Conservation (phyloP, 2,113 vertebrate species). For the Channa argus region DNA sequence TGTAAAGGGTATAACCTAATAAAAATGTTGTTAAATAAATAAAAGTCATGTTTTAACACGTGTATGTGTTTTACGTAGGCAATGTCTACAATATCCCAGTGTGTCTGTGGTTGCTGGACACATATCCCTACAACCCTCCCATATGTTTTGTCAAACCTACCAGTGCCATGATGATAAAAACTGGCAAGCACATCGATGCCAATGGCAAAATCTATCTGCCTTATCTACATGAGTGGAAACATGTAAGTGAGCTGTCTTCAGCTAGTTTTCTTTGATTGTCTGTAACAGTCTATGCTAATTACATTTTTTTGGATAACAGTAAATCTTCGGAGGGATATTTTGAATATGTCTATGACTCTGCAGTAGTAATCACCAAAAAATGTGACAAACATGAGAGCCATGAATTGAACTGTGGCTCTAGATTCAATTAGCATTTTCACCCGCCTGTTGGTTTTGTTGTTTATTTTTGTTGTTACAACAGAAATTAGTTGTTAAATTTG, state of each 20-base stretch:
- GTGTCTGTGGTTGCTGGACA: slow-evolving; percentile 97
- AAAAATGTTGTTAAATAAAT: too few relatives aligned
- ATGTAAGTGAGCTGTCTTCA: slow-evolving; percentile 80
- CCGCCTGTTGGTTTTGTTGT: too few relatives aligned
- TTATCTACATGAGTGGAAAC: slow-evolving; percentile 98
- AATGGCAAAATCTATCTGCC: slow-evolving; percentile 99
- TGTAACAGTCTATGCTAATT: too few relatives aligned
- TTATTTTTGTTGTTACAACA: too few relatives aligned
- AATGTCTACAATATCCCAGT: slow-evolving; percentile 98
- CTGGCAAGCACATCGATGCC: slow-evolving; percentile 98
- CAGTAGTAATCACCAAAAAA: not conserved
- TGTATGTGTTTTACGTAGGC: slow-evolving; percentile 80
- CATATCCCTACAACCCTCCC: slow-evolving; percentile 97
- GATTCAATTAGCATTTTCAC: not conserved
- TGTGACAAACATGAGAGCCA: not conserved
- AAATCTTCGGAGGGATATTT: not conserved
- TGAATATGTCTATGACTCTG: not conserved
- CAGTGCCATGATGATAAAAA: slow-evolving; percentile 99
- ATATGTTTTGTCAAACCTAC: slow-evolving; percentile 99
- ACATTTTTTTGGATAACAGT: not conserved
- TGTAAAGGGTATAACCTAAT: too few relatives aligned
- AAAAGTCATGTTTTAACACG: too few relatives aligned
- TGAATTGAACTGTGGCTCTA: not conserved
- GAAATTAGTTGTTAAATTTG: not conserved
- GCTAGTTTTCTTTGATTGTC: too few relatives aligned